phyloP scores from a whole-genome alignment of 2,888 invertebrate genomes.

The Poecilobothrus nobilitatus region DNA sequence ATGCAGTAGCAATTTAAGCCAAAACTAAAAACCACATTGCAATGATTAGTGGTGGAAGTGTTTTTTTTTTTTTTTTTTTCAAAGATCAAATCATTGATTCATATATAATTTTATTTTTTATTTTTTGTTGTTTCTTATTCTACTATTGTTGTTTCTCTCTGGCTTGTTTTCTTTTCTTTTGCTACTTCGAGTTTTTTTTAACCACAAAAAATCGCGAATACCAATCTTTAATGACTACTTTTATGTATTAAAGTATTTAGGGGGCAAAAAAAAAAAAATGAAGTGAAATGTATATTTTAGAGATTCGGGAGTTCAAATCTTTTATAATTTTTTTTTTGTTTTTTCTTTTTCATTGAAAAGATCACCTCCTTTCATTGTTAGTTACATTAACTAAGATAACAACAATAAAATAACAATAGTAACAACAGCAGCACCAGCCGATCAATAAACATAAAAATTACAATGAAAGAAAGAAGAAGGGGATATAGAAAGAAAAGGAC shows the following conservation, averaged over 20 bases:
- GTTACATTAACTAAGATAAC: no score
- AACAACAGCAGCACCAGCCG: not conserved
- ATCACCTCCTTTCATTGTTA: not conserved
- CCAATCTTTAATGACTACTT: no score
- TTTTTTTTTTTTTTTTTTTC: not conserved
- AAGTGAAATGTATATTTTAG: not conserved
- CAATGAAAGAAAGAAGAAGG: not conserved
- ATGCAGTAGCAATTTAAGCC: not conserved
- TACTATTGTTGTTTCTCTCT: not conserved
- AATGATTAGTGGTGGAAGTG: not conserved
- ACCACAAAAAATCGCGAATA: no score
- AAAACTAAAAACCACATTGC: not conserved
- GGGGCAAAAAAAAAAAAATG: no score
- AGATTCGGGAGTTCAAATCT: not conserved
- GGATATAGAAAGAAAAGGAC: not conserved
- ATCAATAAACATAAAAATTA: not conserved
- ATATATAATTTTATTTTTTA: not conserved
- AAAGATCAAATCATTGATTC: not conserved
- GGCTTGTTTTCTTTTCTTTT: not conserved
- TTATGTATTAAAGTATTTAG: no score
- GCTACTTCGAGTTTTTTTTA: no score
- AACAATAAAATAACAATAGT: no score
- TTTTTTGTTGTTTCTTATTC: not conserved
- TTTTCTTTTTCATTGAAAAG: not conserved
- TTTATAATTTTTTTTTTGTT: not conserved